Conservation (phyloP, 2,888 invertebrate genomes). For the Acleris cristana region DNA sequence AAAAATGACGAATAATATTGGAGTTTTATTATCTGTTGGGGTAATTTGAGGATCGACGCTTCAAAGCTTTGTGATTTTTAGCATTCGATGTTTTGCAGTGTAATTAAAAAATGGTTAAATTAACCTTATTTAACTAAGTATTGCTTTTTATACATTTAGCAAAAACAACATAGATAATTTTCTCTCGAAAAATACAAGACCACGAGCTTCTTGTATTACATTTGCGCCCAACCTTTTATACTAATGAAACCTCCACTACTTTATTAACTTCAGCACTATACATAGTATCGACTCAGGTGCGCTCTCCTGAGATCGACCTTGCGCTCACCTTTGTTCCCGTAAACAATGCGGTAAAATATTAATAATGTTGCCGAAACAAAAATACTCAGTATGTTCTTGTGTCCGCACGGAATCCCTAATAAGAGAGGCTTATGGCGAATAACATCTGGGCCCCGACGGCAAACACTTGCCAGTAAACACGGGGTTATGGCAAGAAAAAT, state of each 20-base stretch:
- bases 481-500: slow-evolving; percentile 75
- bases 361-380: slow-evolving; percentile 72
- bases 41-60: slow-evolving; percentile 7
- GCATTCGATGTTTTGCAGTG: no score
- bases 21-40: slow-evolving; percentile 1
- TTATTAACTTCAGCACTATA: not conserved
- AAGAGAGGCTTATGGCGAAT: slow-evolving; percentile 79
- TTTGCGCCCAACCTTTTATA: no score
- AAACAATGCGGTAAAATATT: slow-evolving; percentile 58
- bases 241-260: no score
- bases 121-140: no score
- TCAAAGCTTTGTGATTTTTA: no score
- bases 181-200: no score
- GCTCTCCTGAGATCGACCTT: slow-evolving; percentile 24
- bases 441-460: slow-evolving; percentile 79
- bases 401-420: slow-evolving; percentile 78
- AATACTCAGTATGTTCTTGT: slow-evolving; percentile 63
- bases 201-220: no score
- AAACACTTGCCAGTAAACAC: slow-evolving; percentile 79
- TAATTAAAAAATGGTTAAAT: no score
- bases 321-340: slow-evolving; percentile 35
- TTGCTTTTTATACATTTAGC: no score
- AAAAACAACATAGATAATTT: no score
- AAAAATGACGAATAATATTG: slow-evolving; percentile 52
- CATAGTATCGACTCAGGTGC: slow-evolving; percentile 7